A percentile compares a stretch with the other conserved stretches of the same genome.
Conservation (phyloP, 2,113 vertebrate genomes). For the Tragelaphus buxtoni region DNA sequence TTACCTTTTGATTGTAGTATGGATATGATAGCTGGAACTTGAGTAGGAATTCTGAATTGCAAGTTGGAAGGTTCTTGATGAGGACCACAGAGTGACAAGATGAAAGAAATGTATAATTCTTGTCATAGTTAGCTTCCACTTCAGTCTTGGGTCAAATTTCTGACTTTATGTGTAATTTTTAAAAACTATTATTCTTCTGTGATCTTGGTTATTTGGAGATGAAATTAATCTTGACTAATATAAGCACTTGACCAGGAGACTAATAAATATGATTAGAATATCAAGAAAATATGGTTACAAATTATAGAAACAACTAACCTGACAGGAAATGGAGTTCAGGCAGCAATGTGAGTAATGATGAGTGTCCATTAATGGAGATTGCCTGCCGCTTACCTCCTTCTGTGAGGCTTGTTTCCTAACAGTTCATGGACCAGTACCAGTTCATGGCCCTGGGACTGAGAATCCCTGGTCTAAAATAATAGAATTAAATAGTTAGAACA, state of each 20-base stretch:
- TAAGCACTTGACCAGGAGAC: neutral
- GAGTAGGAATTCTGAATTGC: neutral
- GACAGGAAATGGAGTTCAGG: neutral
- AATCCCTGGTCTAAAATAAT: neutral
- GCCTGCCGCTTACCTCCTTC: neutral
- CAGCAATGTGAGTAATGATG: neutral
- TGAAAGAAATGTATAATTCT: neutral
- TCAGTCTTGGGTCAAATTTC: neutral
- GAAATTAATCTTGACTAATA: neutral
- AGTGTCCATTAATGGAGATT: neutral
- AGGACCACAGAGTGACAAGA: neutral
- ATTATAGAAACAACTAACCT: neutral
- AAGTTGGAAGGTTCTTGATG: neutral
- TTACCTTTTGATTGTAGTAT: neutral
- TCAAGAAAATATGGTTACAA: neutral
- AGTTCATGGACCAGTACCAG: neutral
- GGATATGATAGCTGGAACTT: neutral
- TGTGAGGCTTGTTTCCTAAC: neutral
- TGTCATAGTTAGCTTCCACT: neutral
- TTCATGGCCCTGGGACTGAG: neutral
- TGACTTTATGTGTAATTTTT: neutral
- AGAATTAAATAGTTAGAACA: neutral
- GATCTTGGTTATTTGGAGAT: neutral
- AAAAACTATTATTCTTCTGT: neutral
- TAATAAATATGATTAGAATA: neutral